Conservation (phyloP, 2,888 invertebrate genomes). For the Steinernema carpocapsae region DNA sequence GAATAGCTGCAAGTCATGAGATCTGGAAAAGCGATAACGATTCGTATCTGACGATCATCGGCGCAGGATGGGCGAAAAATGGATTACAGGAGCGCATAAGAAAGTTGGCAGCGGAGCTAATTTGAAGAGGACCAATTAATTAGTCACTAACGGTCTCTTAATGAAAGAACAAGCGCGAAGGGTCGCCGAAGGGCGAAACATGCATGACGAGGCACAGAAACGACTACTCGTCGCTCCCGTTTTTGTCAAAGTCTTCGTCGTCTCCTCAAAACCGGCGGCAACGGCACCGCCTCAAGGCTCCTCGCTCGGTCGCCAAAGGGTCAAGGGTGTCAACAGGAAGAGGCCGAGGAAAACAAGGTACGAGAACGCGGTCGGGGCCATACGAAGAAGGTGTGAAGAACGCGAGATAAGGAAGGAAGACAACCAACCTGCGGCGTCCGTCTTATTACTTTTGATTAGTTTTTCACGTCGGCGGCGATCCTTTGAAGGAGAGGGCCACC, state of each 20-base stretch:
- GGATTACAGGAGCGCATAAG: too few species aligned
- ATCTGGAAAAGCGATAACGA: too few species aligned
- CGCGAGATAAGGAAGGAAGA: neutral
- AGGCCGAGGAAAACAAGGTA: neutral
- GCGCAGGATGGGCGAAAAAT: neutral
- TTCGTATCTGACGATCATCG: neutral
- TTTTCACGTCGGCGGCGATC: slow-evolving; percentile 14
- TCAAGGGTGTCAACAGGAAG: neutral
- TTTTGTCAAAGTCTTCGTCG: slow-evolving; percentile 21
- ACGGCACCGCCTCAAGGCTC: neutral
- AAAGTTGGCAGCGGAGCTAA: neutral
- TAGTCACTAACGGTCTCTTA: slow-evolving; percentile 7
- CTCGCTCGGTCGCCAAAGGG: neutral
- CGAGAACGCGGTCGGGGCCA: neutral
- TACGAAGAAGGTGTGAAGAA: neutral
- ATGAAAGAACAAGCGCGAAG: neutral
- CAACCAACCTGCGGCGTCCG: slow-evolving; percentile 25
- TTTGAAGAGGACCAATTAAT: neutral
- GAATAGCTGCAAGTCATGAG: too few species aligned
- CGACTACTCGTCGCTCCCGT: neutral
- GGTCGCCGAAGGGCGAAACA: slow-evolving; percentile 1
- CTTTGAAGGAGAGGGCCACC: slow-evolving; percentile 30
- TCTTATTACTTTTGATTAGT: slow-evolving; percentile 7
- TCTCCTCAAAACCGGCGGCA: neutral
- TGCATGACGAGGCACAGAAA: neutral